Base-by-base conservation (phyloP, 2,797 vertebrate genomes). In the Peromyscus melanophrys region DNA sequence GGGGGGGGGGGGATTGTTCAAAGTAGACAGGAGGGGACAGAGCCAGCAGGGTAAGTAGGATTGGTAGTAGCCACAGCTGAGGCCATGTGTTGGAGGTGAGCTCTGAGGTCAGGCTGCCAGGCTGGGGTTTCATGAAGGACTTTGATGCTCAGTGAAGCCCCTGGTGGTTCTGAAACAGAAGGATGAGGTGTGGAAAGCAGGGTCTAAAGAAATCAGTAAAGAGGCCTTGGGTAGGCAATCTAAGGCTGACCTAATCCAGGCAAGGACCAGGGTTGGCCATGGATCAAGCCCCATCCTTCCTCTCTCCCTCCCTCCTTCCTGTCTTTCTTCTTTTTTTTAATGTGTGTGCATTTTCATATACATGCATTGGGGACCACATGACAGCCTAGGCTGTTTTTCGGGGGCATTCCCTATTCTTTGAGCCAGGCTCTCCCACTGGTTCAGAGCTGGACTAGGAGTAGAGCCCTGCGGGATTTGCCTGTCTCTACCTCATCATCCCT, bases 101-200 rank as follows among this genome's bases (percentile, higher is more conserved):
- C 10, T 2, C 21, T 43, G 55, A 19, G 23, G 49, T 34, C 13
- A 78, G 69, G 83, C 3, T 34, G 27, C 59, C 46, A 46, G 2
- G 0, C 16, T 55, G 31, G 37, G 5, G 34, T 17, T 7, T 40
- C 31, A 31, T 0, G 34, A 57, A 29, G 46, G 34, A 31, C 17
- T 1, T 37, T 4, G 21, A 0, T 19, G 81, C 13, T 69, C 14
- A 12, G 4, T 2, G 21, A 27, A 43, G 77, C 1, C n/a, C 75
- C 73, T 6, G 14, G 29, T 31, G 69, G 55, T 52, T 69, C n/a
- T 29, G 57, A 63, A 49, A 46, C 9, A n/a, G 87, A 90, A 73
- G 40, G 49, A 43, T 3, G n/a, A 43, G 17, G 52, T 6, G 4
- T 40, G n/a, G 34, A 96, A 69, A 69, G 27, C 49, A n/a, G 4